These are phyloP conservation scores for Psilopsiagon aymara DNA, from an alignment of 2,113 vertebrate species.

Conservation along the genomic window DNA sequence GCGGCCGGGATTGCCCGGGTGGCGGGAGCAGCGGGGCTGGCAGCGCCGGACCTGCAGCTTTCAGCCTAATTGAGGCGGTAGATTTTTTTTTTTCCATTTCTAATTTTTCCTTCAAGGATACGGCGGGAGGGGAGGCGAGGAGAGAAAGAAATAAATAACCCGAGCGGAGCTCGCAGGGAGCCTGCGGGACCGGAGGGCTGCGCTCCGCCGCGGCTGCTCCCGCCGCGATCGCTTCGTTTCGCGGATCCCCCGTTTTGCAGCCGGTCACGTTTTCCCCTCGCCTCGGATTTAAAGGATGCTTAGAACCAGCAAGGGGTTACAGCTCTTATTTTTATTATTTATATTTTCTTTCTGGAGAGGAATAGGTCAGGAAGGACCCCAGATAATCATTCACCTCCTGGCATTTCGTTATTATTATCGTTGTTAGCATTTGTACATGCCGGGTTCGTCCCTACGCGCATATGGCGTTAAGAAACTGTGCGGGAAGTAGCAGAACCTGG, in stretches of 20 bases:
- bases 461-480: background rate
- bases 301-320: background rate
- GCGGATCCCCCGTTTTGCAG: background rate
- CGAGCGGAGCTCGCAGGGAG: slow-evolving; percentile 5
- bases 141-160: slow-evolving; percentile 16
- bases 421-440: background rate
- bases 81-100: slow-evolving; percentile 1
- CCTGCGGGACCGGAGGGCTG: background rate
- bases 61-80: slow-evolving; percentile 17
- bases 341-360: background rate
- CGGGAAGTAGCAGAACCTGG: background rate
- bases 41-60: slow-evolving; percentile 10
- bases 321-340: background rate
- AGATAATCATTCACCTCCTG: background rate
- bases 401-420: background rate
- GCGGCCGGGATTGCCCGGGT: background rate
- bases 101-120: background rate
- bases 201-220: background rate
- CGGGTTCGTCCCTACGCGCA: background rate
- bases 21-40: background rate
- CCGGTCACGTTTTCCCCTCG: background rate
- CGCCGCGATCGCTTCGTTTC: background rate
- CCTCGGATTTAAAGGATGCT: background rate
- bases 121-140: background rate
- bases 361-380: background rate